phyloP scores from a whole-genome alignment of 92 coral and sea anemone genomes.

The Zoanthus sansibaricus region DNA sequence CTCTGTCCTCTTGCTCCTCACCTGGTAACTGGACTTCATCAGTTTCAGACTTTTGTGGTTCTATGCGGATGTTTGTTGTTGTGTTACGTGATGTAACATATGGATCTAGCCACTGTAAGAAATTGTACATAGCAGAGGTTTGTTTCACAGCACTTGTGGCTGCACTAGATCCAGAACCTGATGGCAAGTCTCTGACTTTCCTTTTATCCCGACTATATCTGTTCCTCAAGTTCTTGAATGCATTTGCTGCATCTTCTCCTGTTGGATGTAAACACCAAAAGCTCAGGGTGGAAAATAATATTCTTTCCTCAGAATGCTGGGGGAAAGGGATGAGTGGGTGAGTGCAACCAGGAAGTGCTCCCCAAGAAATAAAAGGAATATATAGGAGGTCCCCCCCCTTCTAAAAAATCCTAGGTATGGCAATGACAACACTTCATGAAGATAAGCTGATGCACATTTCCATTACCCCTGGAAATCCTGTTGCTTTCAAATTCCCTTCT shows the following conservation, averaged over 20 bases:
- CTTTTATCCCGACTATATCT: conserved; percentile 46
- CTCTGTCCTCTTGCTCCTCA: conserved; percentile 44
- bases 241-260: conserved; percentile 44
- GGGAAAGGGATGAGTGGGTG: conserved; percentile 32
- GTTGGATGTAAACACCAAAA: conserved; percentile 45
- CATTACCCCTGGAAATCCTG: conserved; percentile 36
- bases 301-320: conserved; percentile 38
- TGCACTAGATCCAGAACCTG: conserved; percentile 40
- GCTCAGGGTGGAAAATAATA: conserved; percentile 43
- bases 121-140: conserved; percentile 39
- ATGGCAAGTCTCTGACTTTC: conserved; percentile 43
- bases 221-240: conserved; percentile 40
- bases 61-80: conserved; percentile 40
- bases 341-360: conserved; percentile 29
- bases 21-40: conserved; percentile 42
- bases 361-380: conserved; percentile 32
- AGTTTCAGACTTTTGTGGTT: conserved; percentile 40
- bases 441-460: conserved; percentile 41
- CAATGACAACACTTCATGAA: conserved; percentile 43
- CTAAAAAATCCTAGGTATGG: conserved; percentile 43
- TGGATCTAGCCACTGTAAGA: conserved; percentile 46
- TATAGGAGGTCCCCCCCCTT: conserved; percentile 38
- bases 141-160: conserved; percentile 45
- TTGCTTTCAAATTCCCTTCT: conserved; percentile 37
- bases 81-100: conserved; percentile 42